Evolutionary conservation across 2,797 vertebrate species (phyloP).

Genomic region (Sitta carolinensis): DNA sequence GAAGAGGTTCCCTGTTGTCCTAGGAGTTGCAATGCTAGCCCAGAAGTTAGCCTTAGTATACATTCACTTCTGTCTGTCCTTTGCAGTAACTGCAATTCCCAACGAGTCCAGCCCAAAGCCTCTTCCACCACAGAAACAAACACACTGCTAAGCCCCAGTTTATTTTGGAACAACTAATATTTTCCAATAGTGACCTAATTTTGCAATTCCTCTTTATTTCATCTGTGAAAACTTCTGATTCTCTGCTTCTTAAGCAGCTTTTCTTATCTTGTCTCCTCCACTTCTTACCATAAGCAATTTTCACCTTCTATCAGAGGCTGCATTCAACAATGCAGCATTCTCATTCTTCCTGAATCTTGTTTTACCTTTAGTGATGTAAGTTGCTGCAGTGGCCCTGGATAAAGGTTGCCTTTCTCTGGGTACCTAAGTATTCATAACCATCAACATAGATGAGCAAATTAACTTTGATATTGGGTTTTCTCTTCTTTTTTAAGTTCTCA

Average conservation of each 20-base stretch:
- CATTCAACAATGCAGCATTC: not conserved
- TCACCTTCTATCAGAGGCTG: not conserved
- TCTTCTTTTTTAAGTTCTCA: not conserved
- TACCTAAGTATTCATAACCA: not conserved
- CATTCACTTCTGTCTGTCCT: not conserved
- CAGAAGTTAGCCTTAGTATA: not conserved
- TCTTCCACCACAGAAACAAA: not conserved
- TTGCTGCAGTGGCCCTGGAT: not conserved
- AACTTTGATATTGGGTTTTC: not conserved
- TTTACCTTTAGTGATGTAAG: not conserved
- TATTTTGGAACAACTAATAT: not conserved
- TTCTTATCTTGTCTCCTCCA: not conserved
- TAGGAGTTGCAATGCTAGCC: not conserved
- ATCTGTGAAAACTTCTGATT: not conserved
- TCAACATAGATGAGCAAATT: not conserved
- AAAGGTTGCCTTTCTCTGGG: not conserved
- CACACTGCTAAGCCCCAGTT: not conserved
- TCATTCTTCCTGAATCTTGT: not conserved
- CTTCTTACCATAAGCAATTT: not conserved
- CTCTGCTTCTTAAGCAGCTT: not conserved
- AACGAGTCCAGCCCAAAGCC: not conserved
- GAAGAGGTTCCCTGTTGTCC: not conserved
- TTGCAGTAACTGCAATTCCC: not conserved
- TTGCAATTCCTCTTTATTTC: not conserved
- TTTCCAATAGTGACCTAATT: not conserved